A percentile compares a stretch with the other conserved stretches of the same genome.
Conservation (phyloP, 2,113 vertebrate species). For the Laterallus jamaicensis region DNA sequence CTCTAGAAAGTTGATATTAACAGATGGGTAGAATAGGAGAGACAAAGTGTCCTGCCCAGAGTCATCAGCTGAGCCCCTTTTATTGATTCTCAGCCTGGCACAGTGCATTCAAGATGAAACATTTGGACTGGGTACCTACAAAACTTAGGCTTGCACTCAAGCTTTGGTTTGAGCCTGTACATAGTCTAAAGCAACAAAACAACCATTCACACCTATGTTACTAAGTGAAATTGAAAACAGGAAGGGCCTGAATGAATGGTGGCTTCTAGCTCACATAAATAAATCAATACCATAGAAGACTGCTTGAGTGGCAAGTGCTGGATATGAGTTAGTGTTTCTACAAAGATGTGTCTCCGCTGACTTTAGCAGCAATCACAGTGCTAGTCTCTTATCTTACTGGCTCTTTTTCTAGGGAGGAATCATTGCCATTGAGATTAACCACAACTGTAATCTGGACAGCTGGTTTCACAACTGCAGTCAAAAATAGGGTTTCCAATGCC, state of each 20-base stretch:
- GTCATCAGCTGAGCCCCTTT: background rate
- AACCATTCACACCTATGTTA: background rate
- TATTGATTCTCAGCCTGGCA: background rate
- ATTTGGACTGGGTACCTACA: background rate
- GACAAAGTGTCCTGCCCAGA: background rate
- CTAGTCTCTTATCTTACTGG: background rate
- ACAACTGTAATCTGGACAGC: slow-evolving; percentile 85
- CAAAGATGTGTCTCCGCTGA: background rate
- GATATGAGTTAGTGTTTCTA: background rate
- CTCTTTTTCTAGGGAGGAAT: slow-evolving; percentile 80
- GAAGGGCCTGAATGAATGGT: background rate
- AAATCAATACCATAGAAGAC: background rate
- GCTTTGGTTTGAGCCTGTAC: background rate
- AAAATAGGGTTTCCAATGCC: slow-evolving; percentile 79
- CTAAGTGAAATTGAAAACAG: background rate
- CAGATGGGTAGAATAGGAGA: background rate
- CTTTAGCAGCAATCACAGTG: background rate
- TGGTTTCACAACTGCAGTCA: slow-evolving; percentile 76
- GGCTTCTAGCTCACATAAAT: background rate
- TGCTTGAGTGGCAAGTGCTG: background rate
- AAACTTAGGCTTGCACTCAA: background rate
- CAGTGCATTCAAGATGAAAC: background rate
- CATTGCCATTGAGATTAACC: slow-evolving; percentile 86
- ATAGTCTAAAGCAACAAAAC: background rate
- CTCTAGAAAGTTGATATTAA: background rate